Evolutionary conservation across 2,113 vertebrate genomes (phyloP), one percentile per base, ranked within the genome.

Genomic region (Phaetusa simplex): DNA sequence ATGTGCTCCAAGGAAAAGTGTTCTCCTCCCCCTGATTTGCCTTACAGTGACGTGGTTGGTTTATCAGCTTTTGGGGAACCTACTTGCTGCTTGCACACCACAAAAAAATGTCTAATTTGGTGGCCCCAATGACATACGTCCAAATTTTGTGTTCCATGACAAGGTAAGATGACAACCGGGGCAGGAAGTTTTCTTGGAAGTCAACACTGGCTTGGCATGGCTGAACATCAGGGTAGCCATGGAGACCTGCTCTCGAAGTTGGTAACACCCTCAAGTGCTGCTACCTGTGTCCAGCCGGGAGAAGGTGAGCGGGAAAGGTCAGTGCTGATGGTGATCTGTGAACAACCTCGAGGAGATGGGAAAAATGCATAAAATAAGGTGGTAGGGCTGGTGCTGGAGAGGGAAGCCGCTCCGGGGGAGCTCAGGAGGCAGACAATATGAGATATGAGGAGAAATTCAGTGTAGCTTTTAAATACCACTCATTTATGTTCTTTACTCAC

Each of bases 61-160:
- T 70, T 70, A 42, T 55, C 47, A 67, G 58, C 42, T 49, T 50
- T n/a, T 82, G 58, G 49, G 53, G 17, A 62, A 62, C 36, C 29
- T 52, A 16, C 27, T 53, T 82, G 49, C 26, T 1, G 2, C 50
- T 77, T 76, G 36, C 1, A 3, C 5, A 4, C 14, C 16, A 22
- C 8, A 55, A 59, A 62, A 62, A 45, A 26, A 19, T 19, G 7
- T 66, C 19, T 56, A 1, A 32, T 86, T 77, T 66, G 22, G 16
- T 65, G 49, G 27, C 85, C 34, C 12, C 7, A 8, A 5, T 58
- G 45, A 56, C 53, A 62, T 8, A 8, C 26, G 29, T 66, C 56
- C 14, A 8, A 53, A 12, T 52, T 79, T 42, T 2, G 0, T 62
- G 22, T 43, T 85, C 55, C 2, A 1, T 49, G 47, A 36, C 0